phyloP scores from a whole-genome alignment of 1,140 invertebrate species.

The Tribolium madens region DNA sequence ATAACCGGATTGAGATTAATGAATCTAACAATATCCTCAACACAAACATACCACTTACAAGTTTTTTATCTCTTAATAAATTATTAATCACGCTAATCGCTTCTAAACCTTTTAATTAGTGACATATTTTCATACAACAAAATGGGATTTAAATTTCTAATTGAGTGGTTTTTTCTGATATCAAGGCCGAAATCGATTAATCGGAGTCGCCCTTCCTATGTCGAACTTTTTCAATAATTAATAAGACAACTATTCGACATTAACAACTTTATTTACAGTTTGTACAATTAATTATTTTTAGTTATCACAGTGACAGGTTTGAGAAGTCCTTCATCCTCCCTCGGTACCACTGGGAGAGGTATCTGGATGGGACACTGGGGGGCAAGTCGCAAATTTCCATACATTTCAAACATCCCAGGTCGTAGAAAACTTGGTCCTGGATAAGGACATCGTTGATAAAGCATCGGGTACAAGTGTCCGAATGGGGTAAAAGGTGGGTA shows the following conservation, averaged over 20 bases:
- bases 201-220: too few relatives aligned
- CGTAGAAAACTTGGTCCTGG: slow-evolving; percentile 24
- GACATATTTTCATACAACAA: slow-evolving; percentile 36
- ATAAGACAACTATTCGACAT: slow-evolving; percentile 3
- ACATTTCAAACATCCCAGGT: slow-evolving; percentile 57
- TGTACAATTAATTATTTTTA: slow-evolving; percentile 57
- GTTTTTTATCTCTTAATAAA: slow-evolving; percentile 8
- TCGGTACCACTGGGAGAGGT: slow-evolving; percentile 50
- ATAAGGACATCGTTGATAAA: slow-evolving; percentile 59
- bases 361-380: slow-evolving; percentile 58
- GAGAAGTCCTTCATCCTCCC: slow-evolving; percentile 55
- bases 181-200: slow-evolving; percentile 22
- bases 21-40: slow-evolving; percentile 31
- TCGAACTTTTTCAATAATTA: not conserved
- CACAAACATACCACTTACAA: slow-evolving; percentile 23
- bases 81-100: slow-evolving; percentile 15
- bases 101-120: slow-evolving; percentile 30
- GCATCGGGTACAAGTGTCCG: slow-evolving; percentile 47
- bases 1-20: slow-evolving; percentile 29
- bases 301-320: slow-evolving; percentile 64
- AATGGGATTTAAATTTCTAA: slow-evolving; percentile 13
- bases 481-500: slow-evolving; percentile 67
- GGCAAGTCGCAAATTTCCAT: slow-evolving; percentile 56
- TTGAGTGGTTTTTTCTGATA: not conserved
- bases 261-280: slow-evolving; percentile 30